Percentiles rank a stretch among this genome's conserved stretches.
These are phyloP conservation scores for Thryonomys swinderianus DNA, from an alignment of 2,113 vertebrate genomes.

Conservation along the genomic window DNA sequence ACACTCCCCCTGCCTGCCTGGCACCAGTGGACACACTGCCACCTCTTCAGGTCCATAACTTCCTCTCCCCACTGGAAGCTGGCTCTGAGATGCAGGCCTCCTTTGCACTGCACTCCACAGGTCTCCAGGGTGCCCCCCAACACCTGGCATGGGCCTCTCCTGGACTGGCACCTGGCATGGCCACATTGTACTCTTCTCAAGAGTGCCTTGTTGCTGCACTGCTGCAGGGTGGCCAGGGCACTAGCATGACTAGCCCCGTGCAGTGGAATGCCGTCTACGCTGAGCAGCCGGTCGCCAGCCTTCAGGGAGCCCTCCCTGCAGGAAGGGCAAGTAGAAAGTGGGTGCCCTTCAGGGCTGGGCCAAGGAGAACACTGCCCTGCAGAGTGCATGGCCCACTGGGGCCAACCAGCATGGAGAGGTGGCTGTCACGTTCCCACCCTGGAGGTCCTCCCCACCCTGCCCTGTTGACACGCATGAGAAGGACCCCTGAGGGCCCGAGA, in stretches of 20 bases:
- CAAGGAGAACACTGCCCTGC: background rate
- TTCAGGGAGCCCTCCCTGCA: slow-evolving; percentile 96
- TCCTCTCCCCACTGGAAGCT: background rate
- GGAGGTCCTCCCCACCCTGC: background rate
- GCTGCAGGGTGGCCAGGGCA: slow-evolving; percentile 92
- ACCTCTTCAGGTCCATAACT: background rate
- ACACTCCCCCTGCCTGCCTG: background rate
- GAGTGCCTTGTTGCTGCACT: slow-evolving; percentile 95
- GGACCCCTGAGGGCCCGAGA: background rate
- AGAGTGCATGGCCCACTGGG: background rate
- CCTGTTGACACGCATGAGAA: background rate
- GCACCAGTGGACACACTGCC: background rate
- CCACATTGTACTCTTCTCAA: slow-evolving; percentile 98
- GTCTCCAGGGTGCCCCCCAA: background rate
- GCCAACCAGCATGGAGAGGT: no score
- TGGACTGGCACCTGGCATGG: slow-evolving; percentile 92
- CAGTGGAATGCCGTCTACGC: slow-evolving; percentile 94
- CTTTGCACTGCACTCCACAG: background rate
- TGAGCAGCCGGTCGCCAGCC: slow-evolving; percentile 94
- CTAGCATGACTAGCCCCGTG: slow-evolving; percentile 94
- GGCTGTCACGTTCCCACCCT: background rate
- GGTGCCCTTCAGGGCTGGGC: background rate
- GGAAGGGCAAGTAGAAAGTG: background rate
- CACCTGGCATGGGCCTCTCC: background rate
- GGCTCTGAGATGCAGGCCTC: background rate